Evolutionary conservation across 35 echinoderm and acorn worm species (phyloP), one percentile per base, ranked within the genome.

Genomic region (Heliocidaris erythrogramma): DNA sequence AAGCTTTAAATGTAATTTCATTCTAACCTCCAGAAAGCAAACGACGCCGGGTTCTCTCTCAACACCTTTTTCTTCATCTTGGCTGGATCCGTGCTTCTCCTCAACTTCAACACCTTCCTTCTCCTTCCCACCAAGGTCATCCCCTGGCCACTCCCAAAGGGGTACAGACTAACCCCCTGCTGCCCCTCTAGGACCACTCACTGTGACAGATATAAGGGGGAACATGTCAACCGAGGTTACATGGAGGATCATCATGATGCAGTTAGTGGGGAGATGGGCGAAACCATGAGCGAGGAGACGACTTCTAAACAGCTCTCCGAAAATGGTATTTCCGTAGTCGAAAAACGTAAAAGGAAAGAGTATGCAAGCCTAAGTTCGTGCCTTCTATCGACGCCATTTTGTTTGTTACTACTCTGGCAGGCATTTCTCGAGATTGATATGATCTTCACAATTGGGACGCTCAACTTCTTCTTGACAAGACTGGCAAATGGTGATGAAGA

Each of bases 61-160:
- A 48, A 88, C 13, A 96, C 90, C 13, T 93, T 85, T 27, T 96
- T 96, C 65, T 85, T 96, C 48, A 86, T 93, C 18, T n/a, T 93
- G 4, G 84, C 90, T 24, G 56, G 91, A 93, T 92, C 91, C 18
- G 93, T 50, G 32, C 48, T 96, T 9, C 24, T 85, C 5, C 60
- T 96, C 35, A 85, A 94, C 31, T 30, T 96, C 31, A 96, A 96
- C 90, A 96, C 95, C 11, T 93, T 84, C 32, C 12, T 96, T 49
- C 85, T 96, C 0, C 92, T 96, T 4, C 95, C 95, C 27, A 32
- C 48, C 5, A 85, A 92, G 27, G 69, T 86, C 84, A 96, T 96
- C 35, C 95, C 95, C 42, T 96, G 90, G 89, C 95, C 95, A 1
- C 69, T 96, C 9, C 95, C 95, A 2, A 71, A 48, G 48, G 48